Percentiles rank a stretch among this genome's conserved stretches.
phyloP scores from a whole-genome alignment of 1,140 invertebrate species.

The Ceratina japonica region DNA sequence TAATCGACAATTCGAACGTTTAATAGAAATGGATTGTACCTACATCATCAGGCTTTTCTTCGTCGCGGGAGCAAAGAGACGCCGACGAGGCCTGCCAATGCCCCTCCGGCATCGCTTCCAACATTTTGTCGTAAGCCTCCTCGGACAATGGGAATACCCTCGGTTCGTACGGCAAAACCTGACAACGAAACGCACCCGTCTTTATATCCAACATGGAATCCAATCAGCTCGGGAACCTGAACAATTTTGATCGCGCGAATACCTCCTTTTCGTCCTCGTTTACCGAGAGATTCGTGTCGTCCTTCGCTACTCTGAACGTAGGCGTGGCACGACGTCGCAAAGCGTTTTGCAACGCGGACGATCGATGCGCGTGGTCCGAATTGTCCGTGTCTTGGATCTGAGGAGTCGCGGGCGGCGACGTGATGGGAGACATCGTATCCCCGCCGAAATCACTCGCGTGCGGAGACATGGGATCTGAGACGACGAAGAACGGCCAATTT shows the following conservation, averaged over 20 bases:
- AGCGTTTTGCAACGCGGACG: slow-evolving; percentile 71
- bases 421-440: slow-evolving; percentile 79
- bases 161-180: slow-evolving; percentile 84
- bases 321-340: slow-evolving; percentile 80
- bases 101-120: slow-evolving; percentile 84
- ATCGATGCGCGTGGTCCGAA: slow-evolving; percentile 63
- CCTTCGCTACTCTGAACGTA: slow-evolving; percentile 74
- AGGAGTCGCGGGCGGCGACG: slow-evolving; percentile 82
- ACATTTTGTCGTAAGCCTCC: slow-evolving; percentile 85
- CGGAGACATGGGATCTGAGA: slow-evolving; percentile 80
- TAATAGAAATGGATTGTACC: slow-evolving; percentile 54
- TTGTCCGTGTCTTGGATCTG: slow-evolving; percentile 69
- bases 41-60: slow-evolving; percentile 77
- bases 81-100: slow-evolving; percentile 82
- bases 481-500: slow-evolving; percentile 36
- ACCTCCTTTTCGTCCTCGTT: slow-evolving; percentile 78
- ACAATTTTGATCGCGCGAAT: slow-evolving; percentile 13
- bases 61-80: slow-evolving; percentile 80
- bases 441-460: slow-evolving; percentile 78
- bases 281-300: slow-evolving; percentile 68
- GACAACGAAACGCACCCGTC: slow-evolving; percentile 9
- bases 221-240: background rate
- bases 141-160: slow-evolving; percentile 88
- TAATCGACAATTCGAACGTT: slow-evolving; percentile 49
- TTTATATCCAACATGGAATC: background rate